Evolutionary conservation across 2,113 vertebrate genomes (phyloP).

Genomic region (Elgaria multicarinata): DNA sequence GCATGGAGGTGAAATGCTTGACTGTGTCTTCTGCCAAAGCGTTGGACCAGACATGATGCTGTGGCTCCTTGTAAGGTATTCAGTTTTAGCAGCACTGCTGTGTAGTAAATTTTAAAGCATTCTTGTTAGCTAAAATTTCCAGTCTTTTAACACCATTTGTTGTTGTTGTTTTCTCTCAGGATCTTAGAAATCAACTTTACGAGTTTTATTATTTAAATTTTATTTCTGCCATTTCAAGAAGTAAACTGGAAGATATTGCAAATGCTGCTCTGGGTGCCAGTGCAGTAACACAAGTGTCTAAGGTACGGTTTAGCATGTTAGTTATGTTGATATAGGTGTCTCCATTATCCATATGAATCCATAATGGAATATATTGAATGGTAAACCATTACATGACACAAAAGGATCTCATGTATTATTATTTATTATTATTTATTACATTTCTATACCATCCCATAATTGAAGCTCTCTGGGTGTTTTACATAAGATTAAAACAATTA

Average conservation of each 20-base stretch:
- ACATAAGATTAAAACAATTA: too few species aligned
- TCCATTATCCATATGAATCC: not conserved
- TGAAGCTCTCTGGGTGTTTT: too few species aligned
- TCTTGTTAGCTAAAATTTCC: not conserved
- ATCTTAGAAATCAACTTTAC: conserved; percentile 95
- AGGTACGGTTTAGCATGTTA: conserved; percentile 80
- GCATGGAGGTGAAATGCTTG: not conserved
- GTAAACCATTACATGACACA: not conserved
- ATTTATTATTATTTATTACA: too few species aligned
- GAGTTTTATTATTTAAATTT: conserved; percentile 98
- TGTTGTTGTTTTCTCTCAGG: conserved; percentile 77
- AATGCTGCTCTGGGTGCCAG: conserved; percentile 93
- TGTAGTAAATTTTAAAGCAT: not conserved
- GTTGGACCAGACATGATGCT: too few species aligned
- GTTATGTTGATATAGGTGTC: not conserved
- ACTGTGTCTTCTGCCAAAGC: not conserved
- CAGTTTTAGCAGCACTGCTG: not conserved
- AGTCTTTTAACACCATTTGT: not conserved
- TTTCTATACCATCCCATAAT: too few species aligned
- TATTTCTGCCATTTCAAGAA: conserved; percentile 98
- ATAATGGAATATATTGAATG: not conserved
- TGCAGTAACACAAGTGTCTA: conserved; percentile 92
- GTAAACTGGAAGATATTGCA: conserved; percentile 98
- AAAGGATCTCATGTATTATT: too few species aligned
- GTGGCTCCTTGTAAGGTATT: not conserved